Conservation (phyloP, 2,888 invertebrate species). For the Ophion ellenae region DNA sequence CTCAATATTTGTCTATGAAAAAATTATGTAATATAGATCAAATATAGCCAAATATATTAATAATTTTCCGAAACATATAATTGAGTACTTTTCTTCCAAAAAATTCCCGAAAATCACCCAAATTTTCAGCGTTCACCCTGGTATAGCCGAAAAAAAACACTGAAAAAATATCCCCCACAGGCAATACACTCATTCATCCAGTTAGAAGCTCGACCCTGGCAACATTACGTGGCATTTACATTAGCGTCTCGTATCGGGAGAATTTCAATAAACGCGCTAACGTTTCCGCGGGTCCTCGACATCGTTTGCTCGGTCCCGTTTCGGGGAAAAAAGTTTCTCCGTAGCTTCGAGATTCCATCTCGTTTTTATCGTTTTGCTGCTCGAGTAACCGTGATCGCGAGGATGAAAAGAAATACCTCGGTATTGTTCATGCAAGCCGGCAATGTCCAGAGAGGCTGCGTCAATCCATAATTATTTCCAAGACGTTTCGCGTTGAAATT, state of each 20-base stretch:
- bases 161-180: conserved; percentile 3
- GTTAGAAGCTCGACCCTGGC: conserved; percentile 38
- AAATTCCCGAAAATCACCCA: too few species aligned
- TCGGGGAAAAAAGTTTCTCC: conserved; percentile 29
- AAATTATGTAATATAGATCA: too few species aligned
- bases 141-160: too few species aligned
- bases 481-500: background rate
- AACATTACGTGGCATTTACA: conserved; percentile 18
- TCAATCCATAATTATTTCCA: too few species aligned
- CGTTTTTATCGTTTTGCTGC: background rate
- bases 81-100: too few species aligned
- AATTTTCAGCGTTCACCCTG: too few species aligned
- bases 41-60: too few species aligned
- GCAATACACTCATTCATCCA: background rate
- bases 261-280: conserved; percentile 59
- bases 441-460: background rate
- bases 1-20: too few species aligned
- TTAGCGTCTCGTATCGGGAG: conserved; percentile 44
- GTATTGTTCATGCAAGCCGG: conserved; percentile 34
- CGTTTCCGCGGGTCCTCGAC: conserved; percentile 60
- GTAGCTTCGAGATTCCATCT: background rate
- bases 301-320: conserved; percentile 35
- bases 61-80: too few species aligned
- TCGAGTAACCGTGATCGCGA: background rate
- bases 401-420: conserved; percentile 14